Base-by-base conservation (phyloP, 2,888 invertebrate species). In the Lithophane ornitopus region DNA sequence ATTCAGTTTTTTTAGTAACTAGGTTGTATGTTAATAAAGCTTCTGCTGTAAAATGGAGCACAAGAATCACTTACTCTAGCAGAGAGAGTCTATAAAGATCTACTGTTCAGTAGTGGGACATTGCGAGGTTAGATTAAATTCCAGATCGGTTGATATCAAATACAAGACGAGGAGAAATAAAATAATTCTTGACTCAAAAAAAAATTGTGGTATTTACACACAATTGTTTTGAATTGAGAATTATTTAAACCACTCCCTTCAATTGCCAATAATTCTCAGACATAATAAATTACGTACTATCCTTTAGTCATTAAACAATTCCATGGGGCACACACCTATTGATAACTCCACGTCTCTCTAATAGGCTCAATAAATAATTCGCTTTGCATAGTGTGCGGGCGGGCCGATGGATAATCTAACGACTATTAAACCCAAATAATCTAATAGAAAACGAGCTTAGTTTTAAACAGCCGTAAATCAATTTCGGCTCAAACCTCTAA, bases 381-480 rank as follows among this genome's bases (percentile, higher is more conserved):
- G 74, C 76, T 85, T 78, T 81, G 86, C 86, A 84, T 87, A 87
- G 78, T 79, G 78, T 79, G 78, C 61, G 76, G 75, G 77, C 71
- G 76, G 80, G 81, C 72, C 84, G 70, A 84, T 79, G 84, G 86
- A 88, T 88, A 89, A 92, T 92, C 90, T 89, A 74, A 84, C 81
- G 79, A 81, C 91, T 90, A 92, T 93, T 93, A 92, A 91, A 90
- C 91, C 91, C 90, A 90, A 90, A 91, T 93, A 94, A 92, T 92
- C 88, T 92, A 93, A 92, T 92, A 92, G 92, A 91, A 90, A 92
- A 88, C 86, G 91, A 90, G 84, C 89, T 90, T 89, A 93, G 93
- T 94, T 94, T 93, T 91, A 93, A 94, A 94, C 93, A 92, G 90
- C 88, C 90, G 90, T 94, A 94, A 95, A 94, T 95, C 94, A 94